Evolutionary conservation across 2,888 invertebrate species (phyloP), one percentile per base, ranked within the genome.

Genomic region (Drosophila anomalipes): DNA sequence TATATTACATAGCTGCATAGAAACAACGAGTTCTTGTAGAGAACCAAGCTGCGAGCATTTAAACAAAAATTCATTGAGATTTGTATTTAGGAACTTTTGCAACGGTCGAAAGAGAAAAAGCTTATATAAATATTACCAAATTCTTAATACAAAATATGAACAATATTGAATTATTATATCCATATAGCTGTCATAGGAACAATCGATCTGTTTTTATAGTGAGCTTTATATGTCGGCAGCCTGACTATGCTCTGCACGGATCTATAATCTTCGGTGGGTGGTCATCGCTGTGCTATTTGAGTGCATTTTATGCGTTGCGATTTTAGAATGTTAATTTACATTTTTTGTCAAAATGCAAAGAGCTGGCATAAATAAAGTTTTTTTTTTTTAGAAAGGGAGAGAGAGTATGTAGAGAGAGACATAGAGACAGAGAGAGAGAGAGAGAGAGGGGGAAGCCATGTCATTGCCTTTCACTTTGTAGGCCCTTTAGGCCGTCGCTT

Each of bases 321-420:
- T 52, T 60, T 72, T 68, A 44, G 47, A 70, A 58, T 69, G 57
- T 68, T 51, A 53, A 62, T 67, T 73, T 57, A 37, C 4, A 51
- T 53, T 56, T 33, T 22, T 30, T 51, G 59, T 22, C 57, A 54
- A 35, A 76, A 57, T 35, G 64, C 49, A 59, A 14, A 35, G 28
- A 33, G 47, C 52, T 64, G 65, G 79, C 72, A 86, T 89, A 83
- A 86, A 86, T 83, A 79, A 79, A 75, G 71, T 77, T 71, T 33
- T 44, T 3, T 12, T 83, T 74, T 14, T 47, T 4, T 16, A 4
- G 16, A 47, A 75, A 79, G 57, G 71, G 71, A 33, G 14, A 28
- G 49, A 33, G 6, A 54, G 44, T 53, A 26, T n/a, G 22, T 12
- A 26, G 44, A 47, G 12, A 53, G 10, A 16, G 7, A 4, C 4